Percentiles rank a stretch among this genome's conserved stretches.
Evolutionary conservation across 2,113 vertebrate species (phyloP).

Genomic region (Cnemophilus loriae): DNA sequence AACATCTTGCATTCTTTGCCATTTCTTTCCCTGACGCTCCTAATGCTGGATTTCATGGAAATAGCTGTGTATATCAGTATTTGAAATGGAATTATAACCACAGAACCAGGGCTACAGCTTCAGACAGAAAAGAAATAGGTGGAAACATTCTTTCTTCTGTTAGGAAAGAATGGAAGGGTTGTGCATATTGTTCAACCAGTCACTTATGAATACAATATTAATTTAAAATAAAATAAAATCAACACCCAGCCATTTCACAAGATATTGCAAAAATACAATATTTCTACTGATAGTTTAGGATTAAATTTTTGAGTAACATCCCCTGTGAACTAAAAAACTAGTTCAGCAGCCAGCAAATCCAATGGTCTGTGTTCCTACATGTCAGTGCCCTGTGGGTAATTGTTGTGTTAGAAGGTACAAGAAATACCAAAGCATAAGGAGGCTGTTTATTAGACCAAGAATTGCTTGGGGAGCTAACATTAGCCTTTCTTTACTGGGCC

Average conservation of each 20-base stretch:
- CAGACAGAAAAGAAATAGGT: neutral
- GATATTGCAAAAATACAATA: neutral
- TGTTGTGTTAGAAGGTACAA: neutral
- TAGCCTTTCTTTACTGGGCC: neutral
- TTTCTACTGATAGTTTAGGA: neutral
- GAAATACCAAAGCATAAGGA: neutral
- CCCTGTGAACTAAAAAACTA: neutral
- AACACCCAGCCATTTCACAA: neutral
- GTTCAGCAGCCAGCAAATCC: neutral
- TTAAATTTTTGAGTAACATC: neutral
- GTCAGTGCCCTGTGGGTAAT: neutral
- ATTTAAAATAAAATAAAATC: neutral
- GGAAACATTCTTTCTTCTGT: neutral
- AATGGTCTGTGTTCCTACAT: neutral
- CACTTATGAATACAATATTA: neutral
- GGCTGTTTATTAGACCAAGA: neutral
- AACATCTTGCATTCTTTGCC: neutral
- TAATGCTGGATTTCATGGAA: neutral
- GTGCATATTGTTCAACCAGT: neutral
- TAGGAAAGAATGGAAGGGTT: neutral
- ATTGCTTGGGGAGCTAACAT: neutral
- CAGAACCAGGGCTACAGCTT: fast-evolving
- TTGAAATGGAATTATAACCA: neutral
- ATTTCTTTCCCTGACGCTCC: neutral
- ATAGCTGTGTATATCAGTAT: neutral